phyloP scores from a whole-genome alignment of 2,888 invertebrate species.

The Calliopum simillimum region DNA sequence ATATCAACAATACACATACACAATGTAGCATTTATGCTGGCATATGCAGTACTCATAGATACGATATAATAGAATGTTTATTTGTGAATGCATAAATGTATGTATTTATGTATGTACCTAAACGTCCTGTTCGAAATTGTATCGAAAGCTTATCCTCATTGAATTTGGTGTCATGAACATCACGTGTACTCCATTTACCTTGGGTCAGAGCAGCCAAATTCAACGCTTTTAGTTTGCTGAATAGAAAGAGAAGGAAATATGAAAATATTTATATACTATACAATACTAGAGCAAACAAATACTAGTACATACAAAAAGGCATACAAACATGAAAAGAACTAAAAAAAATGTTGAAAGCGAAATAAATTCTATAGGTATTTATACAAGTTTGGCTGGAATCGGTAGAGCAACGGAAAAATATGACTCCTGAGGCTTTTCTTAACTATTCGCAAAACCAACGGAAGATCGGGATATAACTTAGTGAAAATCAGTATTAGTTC shows the following conservation, averaged over 20 bases:
- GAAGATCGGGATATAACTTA: too few relatives aligned
- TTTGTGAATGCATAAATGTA: background rate
- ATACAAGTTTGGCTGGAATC: too few relatives aligned
- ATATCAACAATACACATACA: slow-evolving; percentile 14
- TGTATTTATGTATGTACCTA: slow-evolving; percentile 65
- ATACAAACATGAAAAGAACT: background rate
- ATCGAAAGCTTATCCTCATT: slow-evolving; percentile 86
- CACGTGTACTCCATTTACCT: slow-evolving; percentile 77
- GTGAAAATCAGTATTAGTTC: too few relatives aligned
- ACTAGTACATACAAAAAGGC: background rate
- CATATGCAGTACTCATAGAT: too few relatives aligned
- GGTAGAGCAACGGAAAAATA: too few relatives aligned
- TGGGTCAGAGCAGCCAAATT: slow-evolving; percentile 53
- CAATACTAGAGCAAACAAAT: background rate
- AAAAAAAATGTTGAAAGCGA: too few relatives aligned
- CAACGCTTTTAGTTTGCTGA: slow-evolving; percentile 51
- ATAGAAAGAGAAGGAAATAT: slow-evolving; percentile 27
- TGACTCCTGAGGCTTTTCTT: too few relatives aligned
- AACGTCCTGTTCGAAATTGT: slow-evolving; percentile 80
- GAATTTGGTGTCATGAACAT: slow-evolving; percentile 82
- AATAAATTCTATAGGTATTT: too few relatives aligned
- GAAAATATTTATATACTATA: background rate
- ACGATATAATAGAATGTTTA: background rate
- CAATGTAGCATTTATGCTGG: slow-evolving; percentile 5
- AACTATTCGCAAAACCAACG: too few relatives aligned